These are phyloP conservation scores for Cryptocephalus moraei DNA, from an alignment of 2,888 invertebrate species.

Conservation along the genomic window DNA sequence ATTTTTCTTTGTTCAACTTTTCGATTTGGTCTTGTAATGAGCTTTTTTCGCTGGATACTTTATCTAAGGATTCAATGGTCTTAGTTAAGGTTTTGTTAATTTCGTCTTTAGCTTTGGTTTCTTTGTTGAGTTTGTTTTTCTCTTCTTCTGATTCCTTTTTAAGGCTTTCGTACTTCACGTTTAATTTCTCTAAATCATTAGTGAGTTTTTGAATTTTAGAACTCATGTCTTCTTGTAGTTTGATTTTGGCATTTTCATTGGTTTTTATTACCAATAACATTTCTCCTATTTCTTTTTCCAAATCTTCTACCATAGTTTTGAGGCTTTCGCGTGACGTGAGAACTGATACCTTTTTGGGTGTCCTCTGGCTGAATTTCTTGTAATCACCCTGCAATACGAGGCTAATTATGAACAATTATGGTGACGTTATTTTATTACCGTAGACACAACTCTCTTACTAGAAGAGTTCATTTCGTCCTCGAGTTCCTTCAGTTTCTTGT, in stretches of 20 bases:
- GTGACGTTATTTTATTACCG: not conserved
- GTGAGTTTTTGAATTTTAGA: constrained; percentile 29
- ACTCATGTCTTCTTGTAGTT: constrained; percentile 39
- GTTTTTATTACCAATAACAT: constrained; percentile 52
- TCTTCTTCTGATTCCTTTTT: constrained; percentile 45
- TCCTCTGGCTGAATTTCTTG: constrained; percentile 55
- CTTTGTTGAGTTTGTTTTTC: constrained; percentile 42
- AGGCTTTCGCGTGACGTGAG: constrained; percentile 61
- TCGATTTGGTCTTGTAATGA: constrained; percentile 42
- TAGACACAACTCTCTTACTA: not conserved
- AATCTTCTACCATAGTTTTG: constrained; percentile 75
- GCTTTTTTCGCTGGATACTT: constrained; percentile 52
- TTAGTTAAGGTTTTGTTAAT: constrained; percentile 38
- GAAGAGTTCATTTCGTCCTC: constrained; percentile 27
- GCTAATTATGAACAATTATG: no score
- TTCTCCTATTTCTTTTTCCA: constrained; percentile 79
- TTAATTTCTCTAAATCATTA: constrained; percentile 42
- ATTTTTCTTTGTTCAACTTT: constrained; percentile 39
- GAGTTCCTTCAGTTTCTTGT: constrained; percentile 46
- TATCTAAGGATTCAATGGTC: constrained; percentile 40
- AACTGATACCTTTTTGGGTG: constrained; percentile 65
- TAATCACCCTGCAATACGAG: constrained; percentile 45
- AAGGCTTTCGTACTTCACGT: constrained; percentile 41
- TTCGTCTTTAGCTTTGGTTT: constrained; percentile 45
- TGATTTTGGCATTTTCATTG: constrained; percentile 41